Conservation (phyloP, 2,888 invertebrate genomes). For the Patella pellucida region DNA sequence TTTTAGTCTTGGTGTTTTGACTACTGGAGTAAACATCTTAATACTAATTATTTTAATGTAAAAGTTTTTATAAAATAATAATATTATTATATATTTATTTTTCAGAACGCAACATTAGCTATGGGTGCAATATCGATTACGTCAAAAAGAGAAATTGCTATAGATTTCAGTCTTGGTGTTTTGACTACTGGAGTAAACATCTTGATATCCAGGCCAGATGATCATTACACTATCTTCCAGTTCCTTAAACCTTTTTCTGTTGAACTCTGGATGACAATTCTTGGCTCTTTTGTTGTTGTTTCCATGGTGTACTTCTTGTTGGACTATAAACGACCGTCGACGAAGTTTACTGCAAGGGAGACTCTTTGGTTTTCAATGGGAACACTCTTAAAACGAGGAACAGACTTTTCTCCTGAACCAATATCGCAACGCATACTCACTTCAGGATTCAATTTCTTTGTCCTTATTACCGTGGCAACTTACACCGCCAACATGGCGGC, state of each 20-base stretch:
- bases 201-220: slow-evolving; percentile 52
- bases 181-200: slow-evolving; percentile 60
- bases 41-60: slow-evolving; percentile 34
- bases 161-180: slow-evolving; percentile 62
- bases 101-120: slow-evolving; percentile 58
- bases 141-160: slow-evolving; percentile 50
- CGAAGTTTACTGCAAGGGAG: slow-evolving; percentile 54
- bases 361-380: slow-evolving; percentile 56
- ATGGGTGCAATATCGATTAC: slow-evolving; percentile 64
- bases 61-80: neutral
- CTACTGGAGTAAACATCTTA: slow-evolving; percentile 58
- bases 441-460: slow-evolving; percentile 63
- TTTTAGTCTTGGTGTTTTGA: slow-evolving; percentile 59
- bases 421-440: slow-evolving; percentile 60
- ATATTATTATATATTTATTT: slow-evolving; percentile 3
- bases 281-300: slow-evolving; percentile 52
- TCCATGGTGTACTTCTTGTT: slow-evolving; percentile 51
- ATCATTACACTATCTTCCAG: slow-evolving; percentile 57
- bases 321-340: slow-evolving; percentile 48
- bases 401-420: slow-evolving; percentile 57
- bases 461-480: slow-evolving; percentile 61
- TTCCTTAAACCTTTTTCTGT: slow-evolving; percentile 60
- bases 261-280: slow-evolving; percentile 60
- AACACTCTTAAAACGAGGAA: slow-evolving; percentile 58
- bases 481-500: slow-evolving; percentile 66